Evolutionary conservation across 2,797 vertebrate species (phyloP), one percentile per base, ranked within the genome.

Genomic region (Neosilurus hyrtlii): DNA sequence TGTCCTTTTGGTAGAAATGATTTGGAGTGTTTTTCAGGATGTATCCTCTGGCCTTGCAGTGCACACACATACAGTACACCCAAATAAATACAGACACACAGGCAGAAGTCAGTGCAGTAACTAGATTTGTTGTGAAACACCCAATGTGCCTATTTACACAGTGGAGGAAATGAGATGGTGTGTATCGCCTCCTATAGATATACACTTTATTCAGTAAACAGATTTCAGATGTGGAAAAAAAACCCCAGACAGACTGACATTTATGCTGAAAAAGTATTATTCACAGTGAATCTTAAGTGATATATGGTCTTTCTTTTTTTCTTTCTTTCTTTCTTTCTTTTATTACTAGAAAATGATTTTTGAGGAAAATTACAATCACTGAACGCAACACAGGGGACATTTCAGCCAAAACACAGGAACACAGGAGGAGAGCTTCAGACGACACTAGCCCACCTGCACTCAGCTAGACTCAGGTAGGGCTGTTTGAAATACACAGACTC

Each of bases 381-480:
- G 85, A 90, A 86, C 81, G 63, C 62, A 56, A 56, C 24, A 83
- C 88, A 82, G 89, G 82, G 89, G 89, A 93, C 86, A 35, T 87
- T 85, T 74, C 87, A 89, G 85, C 86, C 88, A 89, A 87, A 90
- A 82, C 80, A 84, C 88, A 87, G 87, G 89, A 81, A 54, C 43
- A 16, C 86, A 91, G 88, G 90, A 87, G 85, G 83, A 89, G 83
- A 89, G 88, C 81, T 88, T 89, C 87, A 92, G 91, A 87, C 89
- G 93, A 90, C 93, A 80, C 88, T 89, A 89, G 89, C 91, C 91
- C 86, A 88, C 88, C 90, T 81, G 81, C 80, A 84, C 83, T 89
- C 86, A 74, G 86, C 90, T 76, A 66, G 91, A 89, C 91, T 92
- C 95, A 96, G 95, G 95, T 95, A 94, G 73, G n/a, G 1, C 26